Base-by-base conservation (phyloP, 2,797 vertebrate species). In the Sylvia borin region DNA sequence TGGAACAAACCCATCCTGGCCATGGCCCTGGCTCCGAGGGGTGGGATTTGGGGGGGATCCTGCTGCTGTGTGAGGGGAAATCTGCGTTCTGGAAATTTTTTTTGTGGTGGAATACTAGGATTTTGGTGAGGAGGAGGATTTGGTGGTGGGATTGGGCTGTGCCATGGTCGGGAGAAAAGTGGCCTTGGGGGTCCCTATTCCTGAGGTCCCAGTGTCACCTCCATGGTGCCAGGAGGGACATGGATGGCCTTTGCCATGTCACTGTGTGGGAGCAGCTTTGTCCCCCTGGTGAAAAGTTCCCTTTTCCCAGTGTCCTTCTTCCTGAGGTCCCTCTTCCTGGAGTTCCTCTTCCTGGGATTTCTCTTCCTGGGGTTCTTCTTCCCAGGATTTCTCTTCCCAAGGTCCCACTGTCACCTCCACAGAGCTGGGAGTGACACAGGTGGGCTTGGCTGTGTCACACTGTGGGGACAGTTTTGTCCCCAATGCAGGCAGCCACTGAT, bases 381-480 rank as follows among this genome's bases (percentile, higher is more conserved):
- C 50, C 26, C 9, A 5, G 16, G 50, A 29, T 51, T 51, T 51
- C 50, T 29, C 27, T 43, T 43, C 55, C 55, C 2, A 2, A 27
- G 40, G 5, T 61, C 18, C 43, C 54, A 1, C 40, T 2, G 6
- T 67, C 77, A 48, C n/a, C 34, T 25, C 32, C 54, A 21, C 0
- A 2, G 32, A 2, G 22, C 29, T 0, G 0, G 32, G 21, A 53
- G 15, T 7, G 36, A 32, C 53, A 29, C 0, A 4, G 48, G 17
- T 36, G 53, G 43, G 21, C 5, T n/a, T 7, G 36, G 48, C 32
- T 2, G 0, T 77, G 48, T 27, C 74, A 43, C 26, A 0, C 32
- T 32, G 17, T 1, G 11, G 27, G 29, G 9, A 18, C 48, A 40
- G 16, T 21, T 34, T 17, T 45, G 70, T 73, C 42, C 54, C 70